A percentile compares a stretch with the other conserved stretches of the same genome.
Conservation (phyloP, 2,888 invertebrate species). For the Acleris sparsana region DNA sequence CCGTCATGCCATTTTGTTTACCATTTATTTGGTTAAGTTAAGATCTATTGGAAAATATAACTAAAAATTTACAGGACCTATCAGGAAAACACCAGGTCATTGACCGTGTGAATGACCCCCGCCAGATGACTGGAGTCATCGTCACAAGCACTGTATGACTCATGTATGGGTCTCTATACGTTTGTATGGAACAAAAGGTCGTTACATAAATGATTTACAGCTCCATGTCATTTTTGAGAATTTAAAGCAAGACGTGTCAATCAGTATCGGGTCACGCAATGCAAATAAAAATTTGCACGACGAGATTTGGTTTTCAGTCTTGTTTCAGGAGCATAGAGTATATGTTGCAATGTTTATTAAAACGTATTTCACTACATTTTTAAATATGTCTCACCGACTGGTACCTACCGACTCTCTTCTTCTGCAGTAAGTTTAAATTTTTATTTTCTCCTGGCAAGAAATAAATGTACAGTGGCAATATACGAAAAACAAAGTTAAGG, state of each 20-base stretch:
- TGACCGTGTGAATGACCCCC: conserved; percentile 63
- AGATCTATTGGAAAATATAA: too few species aligned
- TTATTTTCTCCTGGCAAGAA: too few species aligned
- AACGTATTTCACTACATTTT: too few species aligned
- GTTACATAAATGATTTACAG: conserved; percentile 33
- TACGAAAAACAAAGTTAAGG: too few species aligned
- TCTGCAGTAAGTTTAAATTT: too few species aligned
- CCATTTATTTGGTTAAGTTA: too few species aligned
- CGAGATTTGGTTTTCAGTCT: conserved; percentile 10
- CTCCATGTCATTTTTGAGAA: conserved; percentile 4
- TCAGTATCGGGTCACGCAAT: conserved; percentile 27
- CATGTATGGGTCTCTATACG: conserved; percentile 38
- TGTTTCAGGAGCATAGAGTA: neutral
- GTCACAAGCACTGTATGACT: conserved; percentile 47
- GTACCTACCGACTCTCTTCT: too few species aligned
- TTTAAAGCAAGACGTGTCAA: conserved; percentile 22
- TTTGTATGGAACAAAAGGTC: conserved; percentile 38
- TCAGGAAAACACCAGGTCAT: conserved; percentile 50
- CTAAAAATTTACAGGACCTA: neutral
- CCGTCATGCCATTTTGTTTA: too few species aligned
- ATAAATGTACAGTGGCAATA: too few species aligned
- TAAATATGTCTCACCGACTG: too few species aligned
- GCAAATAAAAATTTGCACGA: neutral
- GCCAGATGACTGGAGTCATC: conserved; percentile 52
- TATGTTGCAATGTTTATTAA: neutral